Conservation (phyloP, 2,888 invertebrate genomes). For the Orthosia cruda region DNA sequence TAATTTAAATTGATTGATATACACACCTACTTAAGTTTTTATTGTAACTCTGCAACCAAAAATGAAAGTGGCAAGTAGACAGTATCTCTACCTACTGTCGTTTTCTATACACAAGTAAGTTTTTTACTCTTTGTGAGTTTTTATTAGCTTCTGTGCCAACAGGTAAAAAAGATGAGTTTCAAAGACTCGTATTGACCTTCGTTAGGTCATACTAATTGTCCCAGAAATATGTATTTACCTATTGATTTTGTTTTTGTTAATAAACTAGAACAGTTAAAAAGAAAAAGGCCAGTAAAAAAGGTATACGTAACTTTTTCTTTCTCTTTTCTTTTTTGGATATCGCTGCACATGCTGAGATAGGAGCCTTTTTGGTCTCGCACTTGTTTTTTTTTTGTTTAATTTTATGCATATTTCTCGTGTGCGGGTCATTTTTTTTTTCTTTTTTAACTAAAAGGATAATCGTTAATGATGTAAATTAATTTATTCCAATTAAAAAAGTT, state of each 20-base stretch:
- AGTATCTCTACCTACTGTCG: neutral
- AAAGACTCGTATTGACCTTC: constrained; percentile 14
- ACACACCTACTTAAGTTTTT: neutral
- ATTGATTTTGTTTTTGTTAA: neutral
- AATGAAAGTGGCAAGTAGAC: constrained; percentile 21
- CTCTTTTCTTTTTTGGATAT: too few species aligned
- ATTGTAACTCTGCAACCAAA: neutral
- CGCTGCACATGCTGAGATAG: too few species aligned
- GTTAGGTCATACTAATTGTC: neutral
- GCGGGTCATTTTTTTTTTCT: too few species aligned
- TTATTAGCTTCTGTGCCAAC: neutral
- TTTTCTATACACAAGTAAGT: constrained; percentile 5
- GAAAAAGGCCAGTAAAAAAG: neutral
- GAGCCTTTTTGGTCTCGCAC: too few species aligned
- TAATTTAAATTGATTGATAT: neutral
- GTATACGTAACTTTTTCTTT: too few species aligned
- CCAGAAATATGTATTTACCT: neutral
- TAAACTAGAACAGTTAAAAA: neutral
- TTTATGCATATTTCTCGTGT: too few species aligned
- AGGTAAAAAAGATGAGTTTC: neutral
- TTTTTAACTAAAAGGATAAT: neutral
- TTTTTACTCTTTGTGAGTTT: constrained; percentile 18
- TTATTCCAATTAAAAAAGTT: neutral
- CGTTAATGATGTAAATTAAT: neutral
- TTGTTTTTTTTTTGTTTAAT: too few species aligned